A percentile compares a stretch with the other conserved stretches of the same genome.
phyloP scores from a whole-genome alignment of 2,113 vertebrate genomes.

The Romanogobio albipinnatus region DNA sequence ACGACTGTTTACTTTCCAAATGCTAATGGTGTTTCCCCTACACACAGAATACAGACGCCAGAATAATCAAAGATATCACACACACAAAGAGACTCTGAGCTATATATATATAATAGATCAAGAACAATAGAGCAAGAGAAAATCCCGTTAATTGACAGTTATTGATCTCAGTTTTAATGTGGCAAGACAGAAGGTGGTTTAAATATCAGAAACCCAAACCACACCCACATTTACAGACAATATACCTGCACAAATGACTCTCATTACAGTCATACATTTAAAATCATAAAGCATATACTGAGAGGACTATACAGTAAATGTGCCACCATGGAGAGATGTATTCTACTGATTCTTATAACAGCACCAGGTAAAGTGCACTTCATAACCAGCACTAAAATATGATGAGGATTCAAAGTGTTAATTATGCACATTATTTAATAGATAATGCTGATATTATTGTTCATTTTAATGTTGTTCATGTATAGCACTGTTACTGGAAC shows the following conservation, averaged over 20 bases:
- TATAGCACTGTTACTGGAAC: background rate
- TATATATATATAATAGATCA: background rate
- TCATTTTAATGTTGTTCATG: no score
- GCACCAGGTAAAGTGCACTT: background rate
- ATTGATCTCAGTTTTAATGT: background rate
- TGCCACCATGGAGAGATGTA: conserved; percentile 11
- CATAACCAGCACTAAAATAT: background rate
- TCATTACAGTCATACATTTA: background rate
- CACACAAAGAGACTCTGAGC: background rate
- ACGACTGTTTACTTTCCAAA: background rate
- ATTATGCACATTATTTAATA: background rate
- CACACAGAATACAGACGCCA: background rate
- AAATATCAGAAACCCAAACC: conserved; percentile 18
- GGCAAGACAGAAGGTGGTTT: background rate
- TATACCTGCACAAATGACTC: background rate
- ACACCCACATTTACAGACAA: conserved; percentile 2
- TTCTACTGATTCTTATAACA: conserved; percentile 18
- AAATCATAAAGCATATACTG: background rate
- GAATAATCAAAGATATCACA: background rate
- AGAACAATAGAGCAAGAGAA: background rate
- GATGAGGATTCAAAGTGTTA: background rate
- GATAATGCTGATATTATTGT: no score
- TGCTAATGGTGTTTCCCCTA: background rate
- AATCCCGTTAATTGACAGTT: background rate
- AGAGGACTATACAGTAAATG: no score